Conservation (phyloP, 1,140 invertebrate genomes). For the Drosophila seguyi region DNA sequence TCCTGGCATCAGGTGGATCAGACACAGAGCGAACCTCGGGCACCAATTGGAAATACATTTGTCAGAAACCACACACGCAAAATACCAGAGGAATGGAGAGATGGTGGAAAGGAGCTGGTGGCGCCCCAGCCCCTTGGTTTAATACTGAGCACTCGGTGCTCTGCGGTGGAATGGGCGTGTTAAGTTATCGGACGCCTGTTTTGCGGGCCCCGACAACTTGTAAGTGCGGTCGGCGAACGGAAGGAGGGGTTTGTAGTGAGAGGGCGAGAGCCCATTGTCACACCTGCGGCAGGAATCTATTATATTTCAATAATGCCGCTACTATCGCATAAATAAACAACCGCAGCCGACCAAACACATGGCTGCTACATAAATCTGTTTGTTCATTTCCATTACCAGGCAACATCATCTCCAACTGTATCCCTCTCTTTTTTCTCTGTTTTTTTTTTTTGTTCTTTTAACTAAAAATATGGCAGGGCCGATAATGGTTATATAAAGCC, state of each 20-base stretch:
- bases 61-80: constrained; percentile 66
- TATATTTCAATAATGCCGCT: constrained; percentile 77
- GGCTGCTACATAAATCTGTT: constrained; percentile 49
- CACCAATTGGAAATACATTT: constrained; percentile 81
- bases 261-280: constrained; percentile 31
- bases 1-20: constrained; percentile 29
- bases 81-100: constrained; percentile 20
- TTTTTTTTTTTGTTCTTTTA: background rate
- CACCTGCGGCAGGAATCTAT: constrained; percentile 75
- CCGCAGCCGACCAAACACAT: constrained; percentile 57
- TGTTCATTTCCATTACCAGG: constrained; percentile 49
- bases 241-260: constrained; percentile 8
- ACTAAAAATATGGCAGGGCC: constrained; percentile 18
- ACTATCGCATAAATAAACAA: constrained; percentile 73
- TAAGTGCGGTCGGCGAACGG: constrained; percentile 51
- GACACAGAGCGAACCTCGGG: constrained; percentile 17
- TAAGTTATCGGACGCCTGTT: constrained; percentile 68
- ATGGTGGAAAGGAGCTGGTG: background rate
- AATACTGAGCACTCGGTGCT: constrained; percentile 21
- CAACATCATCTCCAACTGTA: constrained; percentile 51
- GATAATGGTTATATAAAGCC: constrained; percentile 48
- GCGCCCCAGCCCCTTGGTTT: constrained; percentile 30
- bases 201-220: constrained; percentile 55
- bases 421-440: background rate
- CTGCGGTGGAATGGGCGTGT: constrained; percentile 52